Conservation (phyloP, 1,140 invertebrate genomes). For the Ips nitidus region DNA sequence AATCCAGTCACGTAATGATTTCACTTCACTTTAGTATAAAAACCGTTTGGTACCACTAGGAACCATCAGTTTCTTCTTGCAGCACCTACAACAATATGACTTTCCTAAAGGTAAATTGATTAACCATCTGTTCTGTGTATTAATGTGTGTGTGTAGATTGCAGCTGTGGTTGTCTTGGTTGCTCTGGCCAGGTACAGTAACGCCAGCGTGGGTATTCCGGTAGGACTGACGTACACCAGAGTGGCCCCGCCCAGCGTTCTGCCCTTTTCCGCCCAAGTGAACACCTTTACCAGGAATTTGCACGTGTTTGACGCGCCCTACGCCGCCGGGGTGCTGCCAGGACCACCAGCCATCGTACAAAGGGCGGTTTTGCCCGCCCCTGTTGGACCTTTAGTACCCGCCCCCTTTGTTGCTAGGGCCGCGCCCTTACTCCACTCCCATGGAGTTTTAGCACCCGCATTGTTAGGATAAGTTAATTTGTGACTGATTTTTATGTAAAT, state of each 20-base stretch:
- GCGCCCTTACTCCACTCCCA: constrained; percentile 20
- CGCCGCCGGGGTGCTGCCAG: constrained; percentile 38
- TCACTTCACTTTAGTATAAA: too few species aligned
- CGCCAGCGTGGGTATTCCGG: constrained; percentile 11
- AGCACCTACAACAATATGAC: constrained; percentile 8
- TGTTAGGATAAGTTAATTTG: constrained; percentile 31
- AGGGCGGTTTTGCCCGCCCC: constrained; percentile 25
- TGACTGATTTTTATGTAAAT: neutral
- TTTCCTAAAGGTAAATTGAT: constrained; percentile 16
- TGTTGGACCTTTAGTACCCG: constrained; percentile 12
- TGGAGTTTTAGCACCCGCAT: constrained; percentile 14
- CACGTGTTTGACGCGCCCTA: constrained; percentile 41
- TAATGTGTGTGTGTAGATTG: neutral
- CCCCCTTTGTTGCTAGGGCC: constrained; percentile 11
- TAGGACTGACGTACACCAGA: constrained; percentile 31
- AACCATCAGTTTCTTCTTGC: constrained; percentile 6
- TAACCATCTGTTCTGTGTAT: neutral
- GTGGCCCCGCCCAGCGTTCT: constrained; percentile 39
- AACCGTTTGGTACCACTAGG: too few species aligned
- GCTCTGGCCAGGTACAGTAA: constrained; percentile 7
- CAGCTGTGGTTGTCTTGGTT: constrained; percentile 16
- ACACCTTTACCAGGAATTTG: constrained; percentile 38
- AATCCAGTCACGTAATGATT: too few species aligned
- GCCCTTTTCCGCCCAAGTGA: constrained; percentile 44
- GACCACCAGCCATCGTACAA: constrained; percentile 30